Evolutionary conservation across 2,888 invertebrate genomes (phyloP), one percentile per base, ranked within the genome.

Genomic region (Odiellus spinosus): DNA sequence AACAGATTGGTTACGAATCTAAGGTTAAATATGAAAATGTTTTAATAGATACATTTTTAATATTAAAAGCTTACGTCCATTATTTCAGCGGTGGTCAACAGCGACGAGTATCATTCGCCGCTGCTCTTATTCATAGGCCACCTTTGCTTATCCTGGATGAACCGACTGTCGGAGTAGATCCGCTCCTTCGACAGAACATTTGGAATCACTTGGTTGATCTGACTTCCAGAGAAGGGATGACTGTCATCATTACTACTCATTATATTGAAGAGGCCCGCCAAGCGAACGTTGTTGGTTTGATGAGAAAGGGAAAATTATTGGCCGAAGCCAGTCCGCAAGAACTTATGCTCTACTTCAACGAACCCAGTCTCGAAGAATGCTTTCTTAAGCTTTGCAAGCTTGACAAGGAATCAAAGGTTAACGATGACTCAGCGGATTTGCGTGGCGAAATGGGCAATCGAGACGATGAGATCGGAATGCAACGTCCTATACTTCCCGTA

Each of bases 221-320:
- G 14, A 59, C 64, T 3, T 52, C 58, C 32, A 55, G 56, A 18
- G 57, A 61, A 15, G 52, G 60, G 15, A 62, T 62, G 11, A 67
- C 67, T 3, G 64, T 67, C 32, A 63, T 67, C 35, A 63, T 67
- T 44, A 67, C 91, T 56, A 84, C 91, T 63, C 85, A 93, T 76
- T 93, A 93, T 62, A 90, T 91, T 52, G 91, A 93, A 66, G 91
- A 93, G 69, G 90, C 91, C 17, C 53, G 64, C 32, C 62, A 64
- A 49, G 58, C 59, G 1, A 47, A 59, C 39, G 47, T 50, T 59
- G 91, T 93, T 64, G 93, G 91, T 50, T 70, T 93, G 57, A 93
- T 93, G 91, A 73, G 93, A 53, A 85, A 82, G 62, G 93, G 93
- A 0, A 75, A 82, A 46, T 72, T 93, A 42, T 68, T 93, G 59